Evolutionary conservation across 1,140 invertebrate genomes (phyloP), one percentile per base, ranked within the genome.

Genomic region (Drosophila asahinai): DNA sequence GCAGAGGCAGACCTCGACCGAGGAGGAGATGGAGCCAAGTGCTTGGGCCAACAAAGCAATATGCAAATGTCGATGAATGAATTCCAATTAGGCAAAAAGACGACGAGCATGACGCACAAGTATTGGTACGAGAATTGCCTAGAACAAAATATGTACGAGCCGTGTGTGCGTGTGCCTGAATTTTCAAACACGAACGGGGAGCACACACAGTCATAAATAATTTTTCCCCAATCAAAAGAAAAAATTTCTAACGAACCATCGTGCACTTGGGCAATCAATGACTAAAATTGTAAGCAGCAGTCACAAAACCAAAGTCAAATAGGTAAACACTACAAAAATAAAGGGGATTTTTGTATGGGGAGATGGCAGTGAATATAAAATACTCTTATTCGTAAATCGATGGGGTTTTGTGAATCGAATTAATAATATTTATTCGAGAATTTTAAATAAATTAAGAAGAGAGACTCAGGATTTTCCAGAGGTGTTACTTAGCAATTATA

Each of bases 61-160:
- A 90, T 90, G 86, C 86, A 90, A 90, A 90, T 90, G 86, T 65
- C 64, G 76, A 67, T 90, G 86, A 89, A 80, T 90, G 86, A 90
- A 90, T 90, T 90, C 86, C 86, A 90, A 90, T 90, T 90, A 90
- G 86, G 86, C 82, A 90, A 80, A 91, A 84, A 80, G 73, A 54
- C 80, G 64, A 83, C 61, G 25, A 45, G 71, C 45, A 72, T 64
- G 59, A 49, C 51, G 52, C 48, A 66, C 52, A 59, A 73, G 48
- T 64, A 65, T 38, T 48, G 66, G 47, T 47, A 63, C 45, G 52
- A 73, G 48, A 59, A 65, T 38, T 48, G 66, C 47, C 33, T 65
- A 36, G 62, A 75, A 81, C 48, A 67, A 70, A 51, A 66, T 55
- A 36, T 58, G 19, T 48, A 60, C 54, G 60, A 47, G 58, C 58